Base-by-base conservation (phyloP, 2,113 vertebrate species). In the Junco hyemalis region DNA sequence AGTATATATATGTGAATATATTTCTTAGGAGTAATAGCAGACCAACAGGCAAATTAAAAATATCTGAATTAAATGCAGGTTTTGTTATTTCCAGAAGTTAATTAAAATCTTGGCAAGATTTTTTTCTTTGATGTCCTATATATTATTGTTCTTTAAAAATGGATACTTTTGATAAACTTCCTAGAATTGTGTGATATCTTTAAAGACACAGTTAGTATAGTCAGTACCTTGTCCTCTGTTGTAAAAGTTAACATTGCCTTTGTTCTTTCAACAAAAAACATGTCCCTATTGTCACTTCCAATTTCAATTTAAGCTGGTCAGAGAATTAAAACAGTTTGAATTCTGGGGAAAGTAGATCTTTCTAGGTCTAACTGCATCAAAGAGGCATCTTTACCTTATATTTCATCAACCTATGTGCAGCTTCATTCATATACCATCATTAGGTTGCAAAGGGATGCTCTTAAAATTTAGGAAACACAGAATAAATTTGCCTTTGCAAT, bases 141-240 rank as follows among this genome's bases (percentile, higher is more conserved):
- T 47, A 26, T 69, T 79, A 77, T 91, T 96, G 78, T 96, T 86
- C 48, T 93, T 89, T 15, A 14, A 96, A 96, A 96, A 95, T 64
- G 15, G 71, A 45, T 53, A 38, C 68, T 83, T 91, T 66, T 56
- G 54, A 90, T 88, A 86, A 95, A 80, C 88, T 96, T 96, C 96
- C 94, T 97, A 81, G 78, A 95, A 96, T 93, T 97, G 54, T 88
- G 44, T 86, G 61, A 4, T 26, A 71, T 77, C 40, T 95, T 92
- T 92, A 91, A 95, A 84, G 66, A 69, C 0, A 0, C 35, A 48
- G 33, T 61, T 72, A 33, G 26, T 73, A 54, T 76, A 72, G 45
- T 51, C 11, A 0, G 28, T 83, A 86, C 31, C 48, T 69, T 86
- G 44, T 51, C 77, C 50, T 90, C 54, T 74, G 35, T 86, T 93